Conservation (phyloP, 2,113 vertebrate genomes). For the Hyperopisus bebe region DNA sequence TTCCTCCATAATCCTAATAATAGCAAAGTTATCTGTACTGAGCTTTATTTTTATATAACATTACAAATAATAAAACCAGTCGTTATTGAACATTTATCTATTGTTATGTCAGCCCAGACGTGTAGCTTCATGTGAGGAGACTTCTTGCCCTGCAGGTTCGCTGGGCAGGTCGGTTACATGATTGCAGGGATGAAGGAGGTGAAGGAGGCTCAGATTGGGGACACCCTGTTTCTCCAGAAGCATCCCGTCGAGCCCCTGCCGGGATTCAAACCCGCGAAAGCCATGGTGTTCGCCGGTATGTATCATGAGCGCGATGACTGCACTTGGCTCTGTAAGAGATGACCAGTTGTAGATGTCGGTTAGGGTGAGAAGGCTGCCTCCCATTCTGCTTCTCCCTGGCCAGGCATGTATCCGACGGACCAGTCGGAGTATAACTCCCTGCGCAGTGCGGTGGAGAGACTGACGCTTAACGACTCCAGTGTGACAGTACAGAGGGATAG, state of each 20-base stretch:
- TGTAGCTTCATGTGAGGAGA: neutral
- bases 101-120: neutral
- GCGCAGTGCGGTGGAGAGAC: constrained; percentile 82
- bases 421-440: constrained; percentile 87
- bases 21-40: neutral
- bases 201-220: constrained; percentile 96
- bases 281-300: constrained; percentile 97
- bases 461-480: constrained; percentile 92
- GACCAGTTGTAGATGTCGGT: neutral
- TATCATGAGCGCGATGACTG: neutral
- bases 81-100: neutral
- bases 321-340: neutral
- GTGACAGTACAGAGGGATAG: constrained; percentile 85
- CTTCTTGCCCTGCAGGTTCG: constrained; percentile 62
- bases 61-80: neutral
- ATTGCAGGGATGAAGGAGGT: constrained; percentile 94
- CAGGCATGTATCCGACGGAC: constrained; percentile 89
- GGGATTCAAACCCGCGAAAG: constrained; percentile 88
- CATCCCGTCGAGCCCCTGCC: constrained; percentile 83
- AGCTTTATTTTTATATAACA: neutral
- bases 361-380: neutral
- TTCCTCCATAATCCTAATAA: neutral
- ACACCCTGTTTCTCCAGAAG: constrained; percentile 80
- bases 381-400: neutral
- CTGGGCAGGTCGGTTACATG: constrained; percentile 93